Conservation (phyloP, 64 coral and sea anemone species). For the Actinia equina region DNA sequence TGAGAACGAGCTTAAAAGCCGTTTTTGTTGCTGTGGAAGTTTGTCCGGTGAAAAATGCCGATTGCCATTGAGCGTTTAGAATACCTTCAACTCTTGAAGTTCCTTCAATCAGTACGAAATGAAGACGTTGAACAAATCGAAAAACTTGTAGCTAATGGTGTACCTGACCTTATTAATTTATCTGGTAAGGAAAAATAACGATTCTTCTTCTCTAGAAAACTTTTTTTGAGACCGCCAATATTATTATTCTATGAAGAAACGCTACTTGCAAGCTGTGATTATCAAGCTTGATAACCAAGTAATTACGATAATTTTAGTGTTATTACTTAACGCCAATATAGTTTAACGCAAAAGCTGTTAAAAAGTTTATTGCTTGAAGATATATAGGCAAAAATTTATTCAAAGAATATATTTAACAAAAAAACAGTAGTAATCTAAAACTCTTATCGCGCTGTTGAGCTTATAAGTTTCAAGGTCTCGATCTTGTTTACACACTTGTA, state of each 20-base stretch:
- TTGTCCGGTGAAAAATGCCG: conserved; percentile 50
- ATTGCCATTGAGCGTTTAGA: conserved; percentile 79
- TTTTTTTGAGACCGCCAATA: background rate
- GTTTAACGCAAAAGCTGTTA: background rate
- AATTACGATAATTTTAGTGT: background rate
- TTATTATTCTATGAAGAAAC: background rate
- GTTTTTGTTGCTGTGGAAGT: background rate
- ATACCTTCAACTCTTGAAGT: conserved; percentile 88
- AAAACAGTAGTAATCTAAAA: background rate
- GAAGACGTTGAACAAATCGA: conserved; percentile 95
- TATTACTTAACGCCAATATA: background rate
- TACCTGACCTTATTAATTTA: conserved; percentile 88
- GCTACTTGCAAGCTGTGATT: background rate
- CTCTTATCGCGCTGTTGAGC: background rate
- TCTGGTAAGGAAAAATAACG: conserved; percentile 58
- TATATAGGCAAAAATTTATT: background rate
- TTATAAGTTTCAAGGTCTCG: background rate
- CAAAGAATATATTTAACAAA: background rate
- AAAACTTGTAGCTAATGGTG: conserved; percentile 78
- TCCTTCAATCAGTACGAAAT: conserved; percentile 90
- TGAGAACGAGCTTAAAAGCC: background rate
- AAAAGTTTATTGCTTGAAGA: background rate
- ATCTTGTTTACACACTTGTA: background rate
- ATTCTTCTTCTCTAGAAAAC: conserved; percentile 9
- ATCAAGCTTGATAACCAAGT: background rate